Conservation (phyloP, 1,140 invertebrate genomes). For the Nasonia giraulti region DNA sequence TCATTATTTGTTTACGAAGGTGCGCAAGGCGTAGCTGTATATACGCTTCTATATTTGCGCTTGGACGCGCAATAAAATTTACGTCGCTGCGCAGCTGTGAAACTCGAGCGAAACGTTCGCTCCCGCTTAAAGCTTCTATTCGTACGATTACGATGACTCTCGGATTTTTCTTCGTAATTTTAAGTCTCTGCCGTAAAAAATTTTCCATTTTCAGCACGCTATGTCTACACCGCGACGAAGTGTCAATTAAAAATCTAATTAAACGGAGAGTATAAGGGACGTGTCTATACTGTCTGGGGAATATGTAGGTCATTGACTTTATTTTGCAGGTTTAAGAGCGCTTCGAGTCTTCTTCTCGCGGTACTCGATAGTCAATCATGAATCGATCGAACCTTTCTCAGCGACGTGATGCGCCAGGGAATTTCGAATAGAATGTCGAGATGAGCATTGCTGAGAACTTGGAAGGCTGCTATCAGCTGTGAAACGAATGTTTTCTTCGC, state of each 20-base stretch:
- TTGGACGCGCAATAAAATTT: conserved; percentile 27
- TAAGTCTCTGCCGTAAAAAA: background rate
- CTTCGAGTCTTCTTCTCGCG: background rate
- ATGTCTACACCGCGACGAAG: background rate
- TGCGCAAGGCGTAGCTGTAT: background rate
- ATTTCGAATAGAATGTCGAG: background rate
- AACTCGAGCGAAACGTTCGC: background rate
- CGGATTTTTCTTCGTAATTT: background rate
- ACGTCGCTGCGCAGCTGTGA: background rate
- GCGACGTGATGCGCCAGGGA: background rate
- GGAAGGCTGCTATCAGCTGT: background rate
- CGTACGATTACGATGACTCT: background rate
- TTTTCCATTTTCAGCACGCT: background rate
- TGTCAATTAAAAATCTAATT: background rate
- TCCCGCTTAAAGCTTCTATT: background rate
- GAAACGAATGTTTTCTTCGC: background rate
- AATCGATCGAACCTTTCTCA: background rate
- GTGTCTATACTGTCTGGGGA: background rate
- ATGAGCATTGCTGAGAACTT: background rate
- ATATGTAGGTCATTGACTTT: background rate
- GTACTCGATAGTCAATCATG: background rate
- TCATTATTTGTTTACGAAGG: conserved; percentile 5
- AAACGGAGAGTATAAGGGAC: background rate
- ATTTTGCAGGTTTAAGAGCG: background rate
- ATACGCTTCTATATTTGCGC: background rate